A percentile compares a stretch with the other conserved stretches of the same genome.
Conservation (phyloP, 2,797 vertebrate genomes). For the Zalophus californianus region DNA sequence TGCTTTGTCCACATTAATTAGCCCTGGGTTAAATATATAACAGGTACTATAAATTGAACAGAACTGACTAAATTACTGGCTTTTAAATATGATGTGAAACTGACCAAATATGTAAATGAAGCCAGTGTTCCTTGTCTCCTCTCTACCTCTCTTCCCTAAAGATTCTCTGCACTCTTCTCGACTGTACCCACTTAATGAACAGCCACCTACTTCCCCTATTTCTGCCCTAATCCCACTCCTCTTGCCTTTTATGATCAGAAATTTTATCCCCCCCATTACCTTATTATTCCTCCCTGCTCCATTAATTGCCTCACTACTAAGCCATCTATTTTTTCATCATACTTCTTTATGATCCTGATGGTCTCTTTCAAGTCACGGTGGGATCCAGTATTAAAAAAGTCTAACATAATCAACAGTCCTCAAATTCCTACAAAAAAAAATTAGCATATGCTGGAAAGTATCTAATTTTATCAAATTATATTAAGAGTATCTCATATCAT, state of each 20-base stretch:
- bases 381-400: slow-evolving; percentile 9
- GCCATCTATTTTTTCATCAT: neutral
- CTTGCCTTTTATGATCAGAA: neutral
- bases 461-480: slow-evolving; percentile 56
- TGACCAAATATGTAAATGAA: slow-evolving; percentile 15
- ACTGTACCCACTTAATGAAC: neutral
- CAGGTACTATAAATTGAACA: slow-evolving; percentile 2
- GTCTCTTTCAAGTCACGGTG: slow-evolving; percentile 28
- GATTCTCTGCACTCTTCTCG: neutral
- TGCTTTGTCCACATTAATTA: slow-evolving; percentile 53
- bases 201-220: neutral
- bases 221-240: neutral
- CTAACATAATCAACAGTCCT: slow-evolving; percentile 48
- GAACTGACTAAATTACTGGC: neutral
- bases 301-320: slow-evolving; percentile 22
- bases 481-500: slow-evolving; percentile 17
- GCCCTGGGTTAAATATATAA: neutral
- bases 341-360: slow-evolving; percentile 9
- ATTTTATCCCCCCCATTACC: neutral
- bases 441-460: neutral
- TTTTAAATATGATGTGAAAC: slow-evolving; percentile 63
- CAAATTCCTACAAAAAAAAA: slow-evolving; percentile 48
- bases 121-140: neutral
- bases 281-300: neutral
- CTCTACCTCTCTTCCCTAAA: neutral